Evolutionary conservation across 2,888 invertebrate species (phyloP).

Genomic region (Melolontha melolontha): DNA sequence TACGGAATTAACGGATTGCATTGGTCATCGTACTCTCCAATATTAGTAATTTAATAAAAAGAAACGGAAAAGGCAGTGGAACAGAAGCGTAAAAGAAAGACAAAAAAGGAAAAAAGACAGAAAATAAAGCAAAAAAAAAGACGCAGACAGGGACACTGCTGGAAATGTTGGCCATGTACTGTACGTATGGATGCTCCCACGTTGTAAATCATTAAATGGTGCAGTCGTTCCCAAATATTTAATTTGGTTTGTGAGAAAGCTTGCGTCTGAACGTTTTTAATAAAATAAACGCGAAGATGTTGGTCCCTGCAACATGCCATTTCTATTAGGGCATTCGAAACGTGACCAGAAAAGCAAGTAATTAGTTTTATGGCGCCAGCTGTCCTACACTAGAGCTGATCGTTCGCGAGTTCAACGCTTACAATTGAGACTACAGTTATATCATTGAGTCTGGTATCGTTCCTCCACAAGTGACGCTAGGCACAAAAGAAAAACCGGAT

Average conservation of each 20-base stretch:
- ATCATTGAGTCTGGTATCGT: constrained; percentile 47
- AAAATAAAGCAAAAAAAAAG: background rate
- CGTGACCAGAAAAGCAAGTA: constrained; percentile 63
- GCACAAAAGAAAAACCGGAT: constrained; percentile 42
- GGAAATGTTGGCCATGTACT: constrained; percentile 5
- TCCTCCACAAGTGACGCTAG: constrained; percentile 43
- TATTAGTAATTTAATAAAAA: too few relatives aligned
- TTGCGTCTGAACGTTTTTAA: constrained; percentile 52
- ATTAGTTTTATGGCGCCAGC: constrained; percentile 62
- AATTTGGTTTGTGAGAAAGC: constrained; percentile 39
- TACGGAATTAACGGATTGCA: too few relatives aligned
- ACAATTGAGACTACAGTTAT: constrained; percentile 50
- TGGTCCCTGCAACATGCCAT: constrained; percentile 57
- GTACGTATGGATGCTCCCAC: background rate
- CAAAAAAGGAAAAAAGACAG: too few relatives aligned
- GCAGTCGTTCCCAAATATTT: constrained; percentile 38
- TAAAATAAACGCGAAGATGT: constrained; percentile 56
- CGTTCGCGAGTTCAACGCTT: constrained; percentile 46
- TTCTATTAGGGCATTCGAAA: constrained; percentile 60
- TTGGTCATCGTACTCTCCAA: too few relatives aligned
- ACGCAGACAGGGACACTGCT: background rate
- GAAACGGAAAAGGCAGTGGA: too few relatives aligned
- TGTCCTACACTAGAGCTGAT: constrained; percentile 56
- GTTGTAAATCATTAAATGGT: constrained; percentile 40
- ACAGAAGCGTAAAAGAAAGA: too few relatives aligned